Base-by-base conservation (phyloP, 1,140 invertebrate genomes). In the Luehdorfia chinensis region DNA sequence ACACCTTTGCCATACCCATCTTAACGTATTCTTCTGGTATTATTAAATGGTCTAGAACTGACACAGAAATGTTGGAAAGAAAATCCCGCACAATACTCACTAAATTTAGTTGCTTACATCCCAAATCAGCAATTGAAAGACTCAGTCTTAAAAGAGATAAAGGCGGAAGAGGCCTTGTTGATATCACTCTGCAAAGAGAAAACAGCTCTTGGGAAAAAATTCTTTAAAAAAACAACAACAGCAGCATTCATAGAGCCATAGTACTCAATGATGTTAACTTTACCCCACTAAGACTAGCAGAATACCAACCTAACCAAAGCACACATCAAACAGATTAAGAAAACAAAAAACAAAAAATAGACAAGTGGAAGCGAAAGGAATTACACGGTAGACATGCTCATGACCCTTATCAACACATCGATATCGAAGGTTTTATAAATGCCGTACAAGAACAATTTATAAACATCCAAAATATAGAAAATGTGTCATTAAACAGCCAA, bases 371-470 rank as follows among this genome's bases (percentile, higher is more conserved):
- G 7, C 11, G 1, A 28, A 61, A 57, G 37, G 23, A 45, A 11
- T 41, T 60, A 5, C 58, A 55, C 14, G 52, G 53, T 28, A 55
- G 50, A 33, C 45, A 56, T 34, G 34, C 12, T 6, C 19, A 6
- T 8, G 32, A 50, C 30, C 6, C 53, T n/a, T 12, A 30, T n/a
- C 37, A 53, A 7, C 21, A 30, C 1, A 15, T 45, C 14, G 34
- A 51, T 28, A n/a, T n/a, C n/a, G n/a, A n/a, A n/a, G n/a, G n/a
- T 0, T 50, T 50, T 12, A 56, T 56, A 25, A 19, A 46, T n/a
- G 47, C 54, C 0, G 50, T 56, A 16, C 48, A 56, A 31, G 50
- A 53, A 14, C 55, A 53, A 53, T 15, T 58, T 4, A 53, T 58
- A 16, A 28, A 37, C 1, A 58, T 41, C 0, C 7, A 30, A 30